Percentiles rank a stretch among this genome's conserved stretches.
Conservation (phyloP, 2,888 invertebrate species). For the Oligia latruncula region DNA sequence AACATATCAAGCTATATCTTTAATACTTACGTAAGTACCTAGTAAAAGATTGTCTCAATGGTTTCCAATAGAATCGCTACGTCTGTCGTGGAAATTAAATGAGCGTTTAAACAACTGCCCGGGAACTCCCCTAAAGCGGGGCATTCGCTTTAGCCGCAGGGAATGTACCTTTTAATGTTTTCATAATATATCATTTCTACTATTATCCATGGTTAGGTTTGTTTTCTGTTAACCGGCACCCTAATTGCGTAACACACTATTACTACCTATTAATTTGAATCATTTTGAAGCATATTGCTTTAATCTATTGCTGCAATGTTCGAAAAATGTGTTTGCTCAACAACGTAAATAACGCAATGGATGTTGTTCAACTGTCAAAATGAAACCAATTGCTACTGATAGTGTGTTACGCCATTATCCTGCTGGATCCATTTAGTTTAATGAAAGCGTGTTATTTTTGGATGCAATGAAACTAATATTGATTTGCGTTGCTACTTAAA, state of each 20-base stretch:
- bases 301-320: too few species aligned
- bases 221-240: neutral
- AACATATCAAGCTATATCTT: too few species aligned
- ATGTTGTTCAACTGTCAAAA: too few species aligned
- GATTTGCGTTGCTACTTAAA: neutral
- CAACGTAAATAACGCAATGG: too few species aligned
- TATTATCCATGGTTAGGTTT: slow-evolving; percentile 4
- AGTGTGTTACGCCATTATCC: too few species aligned
- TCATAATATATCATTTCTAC: neutral
- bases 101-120: neutral
- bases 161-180: slow-evolving; percentile 3
- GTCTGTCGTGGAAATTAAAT: neutral
- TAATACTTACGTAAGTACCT: neutral
- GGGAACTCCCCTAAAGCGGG: slow-evolving; percentile 14
- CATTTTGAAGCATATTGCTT: too few species aligned
- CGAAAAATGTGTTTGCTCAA: too few species aligned
- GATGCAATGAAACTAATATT: neutral
- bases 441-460: neutral
- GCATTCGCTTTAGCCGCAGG: neutral
- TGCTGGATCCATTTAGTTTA: neutral
- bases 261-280: too few species aligned
- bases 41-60: too few species aligned
- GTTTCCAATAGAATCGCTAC: neutral
- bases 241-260: too few species aligned
- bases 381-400: too few species aligned